phyloP scores from a whole-genome alignment of 92 coral and sea anemone species.

The Zoanthus sociatus region DNA sequence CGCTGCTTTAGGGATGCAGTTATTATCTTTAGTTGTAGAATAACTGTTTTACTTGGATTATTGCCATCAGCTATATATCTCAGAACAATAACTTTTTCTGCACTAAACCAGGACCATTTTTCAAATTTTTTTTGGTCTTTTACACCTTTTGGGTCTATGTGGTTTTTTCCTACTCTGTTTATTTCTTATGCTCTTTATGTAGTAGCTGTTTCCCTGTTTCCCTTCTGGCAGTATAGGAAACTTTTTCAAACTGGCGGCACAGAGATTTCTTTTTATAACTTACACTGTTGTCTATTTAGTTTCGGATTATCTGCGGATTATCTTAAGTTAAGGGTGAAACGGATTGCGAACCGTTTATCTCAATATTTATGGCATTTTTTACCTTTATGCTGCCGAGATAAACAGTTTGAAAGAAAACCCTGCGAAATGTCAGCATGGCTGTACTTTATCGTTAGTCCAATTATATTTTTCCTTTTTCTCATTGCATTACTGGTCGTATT shows the following conservation, averaged over 20 bases:
- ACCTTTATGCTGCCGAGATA: slow-evolving; percentile 22
- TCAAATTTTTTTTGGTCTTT: neutral
- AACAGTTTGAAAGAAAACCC: neutral
- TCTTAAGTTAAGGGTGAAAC: neutral
- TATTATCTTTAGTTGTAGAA: neutral
- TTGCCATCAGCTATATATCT: slow-evolving; percentile 3
- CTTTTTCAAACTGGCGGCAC: neutral
- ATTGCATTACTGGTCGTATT: no score
- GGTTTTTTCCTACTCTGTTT: neutral
- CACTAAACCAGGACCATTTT: neutral
- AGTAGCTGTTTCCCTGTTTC: neutral
- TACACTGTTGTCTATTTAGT: neutral
- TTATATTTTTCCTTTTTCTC: neutral
- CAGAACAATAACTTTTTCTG: neutral
- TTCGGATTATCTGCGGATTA: neutral
- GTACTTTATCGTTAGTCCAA: neutral
- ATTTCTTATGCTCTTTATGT: neutral
- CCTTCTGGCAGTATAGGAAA: neutral
- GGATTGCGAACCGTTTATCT: no score
- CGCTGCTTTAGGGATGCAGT: slow-evolving; percentile 16
- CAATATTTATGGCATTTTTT: neutral
- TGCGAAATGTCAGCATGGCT: neutral
- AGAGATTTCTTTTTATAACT: neutral
- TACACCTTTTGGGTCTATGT: neutral
- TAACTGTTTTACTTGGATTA: neutral